These are phyloP conservation scores for Drosophila auraria DNA, from an alignment of 1,140 invertebrate species.

Conservation along the genomic window DNA sequence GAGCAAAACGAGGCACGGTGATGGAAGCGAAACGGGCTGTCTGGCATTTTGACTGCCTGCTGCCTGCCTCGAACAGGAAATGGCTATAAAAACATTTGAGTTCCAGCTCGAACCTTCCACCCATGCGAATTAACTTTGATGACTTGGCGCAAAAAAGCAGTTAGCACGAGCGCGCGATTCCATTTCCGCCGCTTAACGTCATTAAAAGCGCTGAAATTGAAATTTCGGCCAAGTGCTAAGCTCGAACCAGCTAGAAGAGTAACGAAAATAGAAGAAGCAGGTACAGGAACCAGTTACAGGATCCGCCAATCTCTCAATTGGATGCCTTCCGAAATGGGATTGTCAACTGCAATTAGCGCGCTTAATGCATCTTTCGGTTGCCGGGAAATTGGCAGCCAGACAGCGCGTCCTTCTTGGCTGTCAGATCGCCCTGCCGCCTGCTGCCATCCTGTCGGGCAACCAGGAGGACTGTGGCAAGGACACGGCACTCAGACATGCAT, in stretches of 20 bases:
- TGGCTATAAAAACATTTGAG: conserved; percentile 76
- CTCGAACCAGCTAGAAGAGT: conserved; percentile 4
- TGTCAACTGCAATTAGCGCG: conserved; percentile 72
- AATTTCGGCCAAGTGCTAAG: conserved; percentile 43
- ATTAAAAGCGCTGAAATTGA: conserved; percentile 78
- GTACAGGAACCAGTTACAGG: neutral
- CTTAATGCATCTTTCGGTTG: conserved; percentile 64
- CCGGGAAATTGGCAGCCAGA: conserved; percentile 35
- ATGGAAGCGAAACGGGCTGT: conserved; percentile 15
- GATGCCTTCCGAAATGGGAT: conserved; percentile 46
- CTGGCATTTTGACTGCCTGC: conserved; percentile 41
- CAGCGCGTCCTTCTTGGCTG: conserved; percentile 10
- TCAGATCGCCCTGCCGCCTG: conserved; percentile 35
- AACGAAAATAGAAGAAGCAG: neutral
- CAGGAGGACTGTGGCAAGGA: conserved; percentile 52
- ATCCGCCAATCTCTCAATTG: conserved; percentile 7
- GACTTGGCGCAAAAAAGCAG: conserved; percentile 73
- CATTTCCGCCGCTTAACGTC: conserved; percentile 76
- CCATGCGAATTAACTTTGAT: conserved; percentile 73
- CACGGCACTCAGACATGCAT: conserved; percentile 61
- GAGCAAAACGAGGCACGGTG: conserved; percentile 27
- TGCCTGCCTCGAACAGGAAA: conserved; percentile 51
- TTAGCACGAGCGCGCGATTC: conserved; percentile 67
- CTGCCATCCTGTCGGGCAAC: conserved; percentile 39
- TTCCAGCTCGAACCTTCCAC: conserved; percentile 62